Base-by-base conservation (phyloP, 35 echinoderm and acorn worm species). In the Acanthaster planci region DNA sequence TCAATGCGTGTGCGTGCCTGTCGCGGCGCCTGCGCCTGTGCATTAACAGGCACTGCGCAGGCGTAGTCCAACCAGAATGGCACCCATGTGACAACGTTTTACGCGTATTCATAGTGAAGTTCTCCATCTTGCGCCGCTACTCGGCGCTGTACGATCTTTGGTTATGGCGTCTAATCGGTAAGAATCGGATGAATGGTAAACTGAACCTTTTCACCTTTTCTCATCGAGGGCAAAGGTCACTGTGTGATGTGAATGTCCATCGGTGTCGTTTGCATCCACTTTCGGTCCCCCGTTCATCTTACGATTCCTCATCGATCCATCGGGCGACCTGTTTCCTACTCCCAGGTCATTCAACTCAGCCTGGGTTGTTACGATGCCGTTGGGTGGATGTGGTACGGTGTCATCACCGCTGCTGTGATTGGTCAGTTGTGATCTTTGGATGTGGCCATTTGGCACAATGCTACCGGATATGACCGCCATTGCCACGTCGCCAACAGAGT, bases 401-500 rank as follows among this genome's bases (percentile, higher is more conserved):
- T 72, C 64, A 35, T 72, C 30, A 35, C 29, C 64, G n/a, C 34
- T 34, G 64, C 7, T 29, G 64, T 72, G 64, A 35, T 72, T 72
- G 64, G 64, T 26, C 9, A 34, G 26, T 9, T 14, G 3, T 72
- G 26, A 14, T n/a, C n/a, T n/a, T n/a, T n/a, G n/a, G n/a, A n/a
- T n/a, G n/a, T n/a, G n/a, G 34, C 64, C 64, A 72, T 72, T 72
- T 1, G 64, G 64, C 6, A 72, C 29, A 10, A 72, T 72, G 64
- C 30, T 30, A 72, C 64, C 64, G 64, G 64, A 72, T 72, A 72
- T 72, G 64, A 72, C n/a, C 23, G 64, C 29, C 64, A 72, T 5
- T 35, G 29, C 64, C 26, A 72, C 64, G 23, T 72, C 64, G 23
- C 34, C 34, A 9, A 72, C 64, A 26, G 64, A 26, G 26, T 26